Evolutionary conservation across 2,888 invertebrate species (phyloP).

Genomic region (Antheraea assamensis): DNA sequence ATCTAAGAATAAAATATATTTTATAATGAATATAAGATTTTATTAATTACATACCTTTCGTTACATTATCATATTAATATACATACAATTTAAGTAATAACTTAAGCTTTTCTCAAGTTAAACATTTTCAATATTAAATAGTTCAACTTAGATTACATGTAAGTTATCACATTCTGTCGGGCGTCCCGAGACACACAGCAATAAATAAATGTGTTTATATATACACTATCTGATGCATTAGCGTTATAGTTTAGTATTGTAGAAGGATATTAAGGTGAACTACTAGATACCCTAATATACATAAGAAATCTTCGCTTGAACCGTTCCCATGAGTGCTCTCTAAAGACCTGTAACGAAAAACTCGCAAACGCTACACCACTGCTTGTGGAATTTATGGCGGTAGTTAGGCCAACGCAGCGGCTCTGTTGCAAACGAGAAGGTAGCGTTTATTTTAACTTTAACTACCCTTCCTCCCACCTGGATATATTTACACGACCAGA

Average conservation of each 20-base stretch:
- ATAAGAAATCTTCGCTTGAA: conserved; percentile 59
- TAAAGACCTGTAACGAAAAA: conserved; percentile 64
- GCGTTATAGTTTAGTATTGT: conserved; percentile 41
- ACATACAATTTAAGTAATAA: no score
- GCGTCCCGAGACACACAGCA: no score
- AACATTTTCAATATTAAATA: no score
- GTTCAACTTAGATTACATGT: no score
- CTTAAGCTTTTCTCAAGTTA: no score
- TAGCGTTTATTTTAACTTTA: conserved; percentile 40
- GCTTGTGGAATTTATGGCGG: conserved; percentile 62
- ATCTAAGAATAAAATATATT: no score
- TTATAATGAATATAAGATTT: no score
- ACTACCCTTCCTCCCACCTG: conserved; percentile 33
- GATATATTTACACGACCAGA: conserved; percentile 31
- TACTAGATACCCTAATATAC: conserved; percentile 51
- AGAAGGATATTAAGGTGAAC: conserved; percentile 48
- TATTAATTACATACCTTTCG: no score
- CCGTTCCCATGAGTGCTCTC: conserved; percentile 58
- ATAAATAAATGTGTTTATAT: no score
- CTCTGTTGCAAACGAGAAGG: conserved; percentile 55
- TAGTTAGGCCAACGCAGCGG: conserved; percentile 62
- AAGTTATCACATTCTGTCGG: no score
- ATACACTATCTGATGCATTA: conserved; percentile 41
- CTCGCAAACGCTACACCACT: conserved; percentile 57
- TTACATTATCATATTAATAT: no score